Evolutionary conservation across 2,113 vertebrate species (phyloP).

Genomic region (Nanger granti): DNA sequence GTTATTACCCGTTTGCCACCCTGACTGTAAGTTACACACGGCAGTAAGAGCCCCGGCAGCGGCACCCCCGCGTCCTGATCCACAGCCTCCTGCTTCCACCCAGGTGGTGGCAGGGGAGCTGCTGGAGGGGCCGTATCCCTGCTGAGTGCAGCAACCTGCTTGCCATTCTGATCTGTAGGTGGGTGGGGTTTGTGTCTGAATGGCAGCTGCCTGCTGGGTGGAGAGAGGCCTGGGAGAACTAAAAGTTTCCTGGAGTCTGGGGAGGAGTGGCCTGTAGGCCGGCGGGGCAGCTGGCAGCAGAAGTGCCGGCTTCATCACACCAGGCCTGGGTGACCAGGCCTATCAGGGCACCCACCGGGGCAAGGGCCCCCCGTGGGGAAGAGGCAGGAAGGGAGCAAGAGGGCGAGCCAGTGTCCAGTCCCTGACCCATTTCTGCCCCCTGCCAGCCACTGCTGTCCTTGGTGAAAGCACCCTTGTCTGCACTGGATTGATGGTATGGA

Average conservation of each 20-base stretch:
- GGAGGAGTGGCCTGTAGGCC: no score
- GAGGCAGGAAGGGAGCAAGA: not conserved
- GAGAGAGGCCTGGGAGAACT: not conserved
- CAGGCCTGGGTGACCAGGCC: not conserved
- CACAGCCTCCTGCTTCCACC: accelerated
- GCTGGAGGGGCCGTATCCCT: accelerated
- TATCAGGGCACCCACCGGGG: accelerated
- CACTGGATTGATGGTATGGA: accelerated
- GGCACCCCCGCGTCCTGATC: accelerated
- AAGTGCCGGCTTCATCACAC: not conserved
- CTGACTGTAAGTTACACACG: no score
- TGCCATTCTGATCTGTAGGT: accelerated
- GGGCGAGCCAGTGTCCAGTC: accelerated
- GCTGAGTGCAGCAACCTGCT: accelerated
- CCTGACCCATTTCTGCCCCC: not conserved
- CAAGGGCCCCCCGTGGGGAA: not conserved
- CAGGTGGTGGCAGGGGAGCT: accelerated
- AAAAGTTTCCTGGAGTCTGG: not conserved
- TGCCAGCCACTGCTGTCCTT: not conserved
- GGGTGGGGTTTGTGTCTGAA: not conserved
- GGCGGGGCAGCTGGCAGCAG: accelerated
- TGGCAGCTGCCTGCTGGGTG: not conserved
- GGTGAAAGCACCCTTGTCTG: not conserved
- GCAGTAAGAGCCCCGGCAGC: not conserved
- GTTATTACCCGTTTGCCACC: not conserved